phyloP scores from a whole-genome alignment of 2,113 vertebrate species.

The Sinosuthora webbiana region DNA sequence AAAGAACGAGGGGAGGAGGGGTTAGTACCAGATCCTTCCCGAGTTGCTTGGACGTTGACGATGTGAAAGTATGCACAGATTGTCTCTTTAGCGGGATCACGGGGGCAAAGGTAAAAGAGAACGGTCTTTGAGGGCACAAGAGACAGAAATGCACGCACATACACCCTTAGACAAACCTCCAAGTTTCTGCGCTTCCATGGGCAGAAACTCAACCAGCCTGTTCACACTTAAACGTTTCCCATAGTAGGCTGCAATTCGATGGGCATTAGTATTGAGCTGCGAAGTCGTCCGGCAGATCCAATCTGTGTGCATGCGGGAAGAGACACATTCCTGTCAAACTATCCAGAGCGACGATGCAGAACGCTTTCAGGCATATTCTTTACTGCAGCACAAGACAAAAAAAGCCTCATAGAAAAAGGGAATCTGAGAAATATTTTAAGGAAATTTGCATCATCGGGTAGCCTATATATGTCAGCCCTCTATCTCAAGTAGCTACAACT shows the following conservation, averaged over 20 bases:
- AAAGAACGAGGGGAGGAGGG: no score
- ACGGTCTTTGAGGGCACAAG: rapidly evolving
- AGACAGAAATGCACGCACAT: no score
- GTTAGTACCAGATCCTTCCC: not conserved
- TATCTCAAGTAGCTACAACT: not conserved
- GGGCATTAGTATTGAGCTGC: not conserved
- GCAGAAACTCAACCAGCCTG: not conserved
- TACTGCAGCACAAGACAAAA: not conserved
- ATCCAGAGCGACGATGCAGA: not conserved
- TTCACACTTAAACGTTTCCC: not conserved
- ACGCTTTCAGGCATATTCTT: not conserved
- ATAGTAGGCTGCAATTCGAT: not conserved
- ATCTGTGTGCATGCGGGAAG: rapidly evolving
- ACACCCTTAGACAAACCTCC: not conserved
- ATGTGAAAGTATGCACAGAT: not conserved
- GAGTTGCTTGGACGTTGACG: not conserved
- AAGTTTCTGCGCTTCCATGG: not conserved
- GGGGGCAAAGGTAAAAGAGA: not conserved
- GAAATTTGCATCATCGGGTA: not conserved
- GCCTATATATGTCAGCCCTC: not conserved
- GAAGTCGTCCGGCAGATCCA: not conserved
- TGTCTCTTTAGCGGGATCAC: not conserved
- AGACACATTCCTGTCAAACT: not conserved
- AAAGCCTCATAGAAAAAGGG: not conserved
- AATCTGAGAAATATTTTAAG: not conserved